Evolutionary conservation across 2,888 invertebrate genomes (phyloP), one percentile per base, ranked within the genome.

Genomic region (Aspidiotus rigidus): DNA sequence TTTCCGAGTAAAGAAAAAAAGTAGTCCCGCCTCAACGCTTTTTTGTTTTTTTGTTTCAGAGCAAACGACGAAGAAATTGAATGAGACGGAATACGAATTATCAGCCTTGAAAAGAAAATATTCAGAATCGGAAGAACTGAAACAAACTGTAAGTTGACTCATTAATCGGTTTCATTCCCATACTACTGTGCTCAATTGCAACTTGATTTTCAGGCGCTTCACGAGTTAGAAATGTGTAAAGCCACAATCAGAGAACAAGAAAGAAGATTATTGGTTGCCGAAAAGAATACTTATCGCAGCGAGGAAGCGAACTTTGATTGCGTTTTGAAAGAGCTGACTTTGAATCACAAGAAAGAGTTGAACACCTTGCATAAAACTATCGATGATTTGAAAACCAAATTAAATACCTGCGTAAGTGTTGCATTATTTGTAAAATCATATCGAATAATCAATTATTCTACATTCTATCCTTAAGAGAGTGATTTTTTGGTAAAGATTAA

Each of bases 171-270:
- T 41, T 9, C 41, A 11, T 62, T 62, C 15, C 8, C n/a, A 62
- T 16, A 8, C 28, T 9, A 1, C 8, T 10, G 6, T 62, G 49
- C n/a, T 53, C n/a, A 42, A 15, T 13, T 15, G 15, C 15, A 10
- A 53, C 15, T 28, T 53, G 16, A 28, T 53, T 5, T 42, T 9
- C 15, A 67, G 67, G 67, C 60, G 39, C 11, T 67, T 16, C 67
- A 67, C 39, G 67, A 67, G 40, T 42, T 67, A 39, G 60, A 67
- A 67, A 60, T 67, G 54, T 59, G 59, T 15, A 67, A 67, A 53
- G 11, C 49, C 2, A 57, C 67, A 7, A 67, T 49, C 53, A 57
- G 67, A 39, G 67, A 67, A 59, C 13, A 60, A 15, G 67, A 67
- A 49, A 42, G 60, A 53, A 42, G 67, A 60, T 53, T 67, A 60